Evolutionary conservation across 2,888 invertebrate genomes (phyloP).

Genomic region (Acrocyrtus sp.): DNA sequence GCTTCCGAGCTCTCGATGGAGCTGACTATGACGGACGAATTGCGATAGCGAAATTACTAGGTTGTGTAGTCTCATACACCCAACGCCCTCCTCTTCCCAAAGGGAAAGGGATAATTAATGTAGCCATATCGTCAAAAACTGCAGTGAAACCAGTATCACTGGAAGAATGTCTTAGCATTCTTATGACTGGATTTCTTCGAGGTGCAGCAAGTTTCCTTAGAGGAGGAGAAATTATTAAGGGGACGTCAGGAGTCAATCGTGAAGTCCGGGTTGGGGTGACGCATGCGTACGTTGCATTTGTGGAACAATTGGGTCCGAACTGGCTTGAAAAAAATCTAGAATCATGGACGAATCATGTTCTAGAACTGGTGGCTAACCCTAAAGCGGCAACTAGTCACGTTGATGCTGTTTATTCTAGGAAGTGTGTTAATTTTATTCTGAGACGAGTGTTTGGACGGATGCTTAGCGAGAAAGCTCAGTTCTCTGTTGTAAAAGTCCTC

Average conservation of each 20-base stretch:
- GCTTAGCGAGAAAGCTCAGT: conserved; percentile 96
- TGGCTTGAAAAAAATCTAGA: conserved; percentile 96
- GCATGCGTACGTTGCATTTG: conserved; percentile 95
- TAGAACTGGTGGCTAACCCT: conserved; percentile 92
- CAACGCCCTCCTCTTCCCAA: conserved; percentile 70
- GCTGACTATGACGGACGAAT: conserved; percentile 93
- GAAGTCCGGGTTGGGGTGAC: conserved; percentile 98
- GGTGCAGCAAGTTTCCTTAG: conserved; percentile 95
- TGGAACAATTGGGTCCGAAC: conserved; percentile 89
- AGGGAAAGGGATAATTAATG: conserved; percentile 34
- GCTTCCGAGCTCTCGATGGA: conserved; percentile 90
- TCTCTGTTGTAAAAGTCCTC: conserved; percentile 93
- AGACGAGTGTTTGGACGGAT: conserved; percentile 92
- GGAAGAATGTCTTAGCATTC: conserved; percentile 89
- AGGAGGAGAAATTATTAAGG: conserved; percentile 94
- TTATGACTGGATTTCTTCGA: conserved; percentile 93
- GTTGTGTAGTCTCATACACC: conserved; percentile 86
- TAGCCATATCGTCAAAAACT: background rate
- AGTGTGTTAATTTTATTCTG: conserved; percentile 95
- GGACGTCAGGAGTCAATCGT: conserved; percentile 89
- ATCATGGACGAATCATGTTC: conserved; percentile 85
- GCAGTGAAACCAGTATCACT: conserved; percentile 76
- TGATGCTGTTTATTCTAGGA: conserved; percentile 96
- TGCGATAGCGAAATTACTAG: conserved; percentile 91
- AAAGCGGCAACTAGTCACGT: conserved; percentile 96